Evolutionary conservation across 2,113 vertebrate genomes (phyloP), one percentile per base, ranked within the genome.

Genomic region (Zingel zingel): DNA sequence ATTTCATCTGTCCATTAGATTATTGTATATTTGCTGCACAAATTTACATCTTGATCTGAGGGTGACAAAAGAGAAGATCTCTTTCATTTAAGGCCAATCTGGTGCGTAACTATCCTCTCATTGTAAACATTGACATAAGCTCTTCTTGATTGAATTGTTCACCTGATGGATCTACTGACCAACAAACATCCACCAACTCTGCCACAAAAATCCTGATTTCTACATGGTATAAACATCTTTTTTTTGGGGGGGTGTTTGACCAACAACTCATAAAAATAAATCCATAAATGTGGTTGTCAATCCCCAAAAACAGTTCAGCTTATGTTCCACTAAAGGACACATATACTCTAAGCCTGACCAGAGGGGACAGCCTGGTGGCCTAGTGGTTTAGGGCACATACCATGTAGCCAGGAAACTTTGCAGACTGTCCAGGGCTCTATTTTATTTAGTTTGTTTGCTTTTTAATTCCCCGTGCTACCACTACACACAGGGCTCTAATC

Each of bases 401-500:
- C 39, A 9, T 58, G 36, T 43, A 59, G 36, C 66, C 62, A 64
- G 70, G 56, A 76, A 73, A 58, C 30, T 59, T 54, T 33, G 15
- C 62, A 81, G 39, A 84, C 18, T 62, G 45, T 75, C 13, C 43
- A 36, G 53, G 14, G 64, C 43, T 86, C 14, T 45, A 19, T 90
- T 68, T 30, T 67, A 74, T 79, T 77, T 43, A 43, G 43, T 77
- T 71, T 53, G 48, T 74, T 76, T 71, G 19, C 2, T 68, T 77
- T 74, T 66, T 47, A 69, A 77, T 67, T 81, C 63, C 80, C 48
- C 43, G 6, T 43, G 1, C 53, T 7, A 13, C 12, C 15, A 57
- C 39, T 13, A 51, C 48, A 67, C 56, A 13, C 51, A 63, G 23
- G 16, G 15, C 85, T 78, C 18, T 86, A 87, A 90, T 89, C 81